Conservation (phyloP, 2,888 invertebrate genomes). For the Oligia fasciuncula region DNA sequence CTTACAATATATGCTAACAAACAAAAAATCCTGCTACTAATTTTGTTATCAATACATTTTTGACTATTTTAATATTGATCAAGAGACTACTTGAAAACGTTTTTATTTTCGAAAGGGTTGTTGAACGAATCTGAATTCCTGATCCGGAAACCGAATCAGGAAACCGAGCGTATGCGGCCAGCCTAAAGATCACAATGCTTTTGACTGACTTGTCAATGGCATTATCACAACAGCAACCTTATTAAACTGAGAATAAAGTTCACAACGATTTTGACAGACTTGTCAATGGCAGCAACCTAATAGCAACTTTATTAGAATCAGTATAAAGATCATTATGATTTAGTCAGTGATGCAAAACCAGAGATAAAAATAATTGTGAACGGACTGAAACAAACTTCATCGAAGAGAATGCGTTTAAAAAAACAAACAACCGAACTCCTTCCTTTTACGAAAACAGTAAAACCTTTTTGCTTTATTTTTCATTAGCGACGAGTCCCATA, state of each 20-base stretch:
- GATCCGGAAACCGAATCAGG: too few relatives aligned
- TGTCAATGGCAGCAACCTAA: not conserved
- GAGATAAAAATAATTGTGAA: not conserved
- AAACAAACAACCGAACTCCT: not conserved
- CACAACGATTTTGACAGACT: not conserved
- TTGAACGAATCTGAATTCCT: too few relatives aligned
- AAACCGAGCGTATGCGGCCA: too few relatives aligned
- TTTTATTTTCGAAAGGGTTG: too few relatives aligned
- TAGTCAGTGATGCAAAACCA: not conserved
- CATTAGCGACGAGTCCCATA: constrained; percentile 22
- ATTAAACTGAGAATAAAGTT: not conserved
- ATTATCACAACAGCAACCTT: not conserved
- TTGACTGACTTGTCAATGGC: too few relatives aligned
- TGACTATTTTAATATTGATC: not conserved
- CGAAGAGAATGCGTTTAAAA: not conserved
- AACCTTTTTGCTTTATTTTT: constrained; percentile 28
- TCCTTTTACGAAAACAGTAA: not conserved
- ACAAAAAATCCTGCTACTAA: not conserved
- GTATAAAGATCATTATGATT: not conserved
- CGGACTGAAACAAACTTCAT: not conserved
- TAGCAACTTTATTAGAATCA: not conserved
- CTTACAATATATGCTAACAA: too few relatives aligned
- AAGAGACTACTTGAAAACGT: not conserved
- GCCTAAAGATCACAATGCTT: not conserved
- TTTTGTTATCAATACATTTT: not conserved